Percentiles rank a stretch among this genome's conserved stretches.
Evolutionary conservation across 1,140 invertebrate species (phyloP).

Genomic region (Bombus superbus): DNA sequence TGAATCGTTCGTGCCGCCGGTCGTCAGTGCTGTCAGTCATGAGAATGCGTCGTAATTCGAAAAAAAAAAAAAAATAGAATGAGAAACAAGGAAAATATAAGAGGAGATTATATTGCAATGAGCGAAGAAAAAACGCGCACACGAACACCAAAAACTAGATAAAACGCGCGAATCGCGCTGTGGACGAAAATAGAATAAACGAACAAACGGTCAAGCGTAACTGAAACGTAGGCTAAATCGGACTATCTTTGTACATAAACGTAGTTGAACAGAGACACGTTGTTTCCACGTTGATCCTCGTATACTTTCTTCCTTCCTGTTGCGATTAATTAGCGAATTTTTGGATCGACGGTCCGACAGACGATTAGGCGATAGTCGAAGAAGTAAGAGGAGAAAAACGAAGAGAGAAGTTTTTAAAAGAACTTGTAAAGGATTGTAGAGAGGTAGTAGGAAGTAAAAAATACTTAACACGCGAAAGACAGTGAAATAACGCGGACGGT

Average conservation of each 20-base stretch:
- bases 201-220: slow-evolving; percentile 1
- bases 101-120: background rate
- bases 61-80: background rate
- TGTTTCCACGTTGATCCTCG: slow-evolving; percentile 39
- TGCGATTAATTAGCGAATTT: slow-evolving; percentile 4
- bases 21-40: slow-evolving; percentile 7
- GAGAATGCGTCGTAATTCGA: slow-evolving; percentile 5
- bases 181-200: background rate
- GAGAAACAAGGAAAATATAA: too few species aligned
- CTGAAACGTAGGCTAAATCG: slow-evolving; percentile 7
- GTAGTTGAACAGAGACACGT: slow-evolving; percentile 39
- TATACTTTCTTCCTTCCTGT: slow-evolving; percentile 40
- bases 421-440: background rate
- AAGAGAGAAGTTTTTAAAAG: background rate
- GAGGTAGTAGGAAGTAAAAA: background rate
- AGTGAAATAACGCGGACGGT: background rate
- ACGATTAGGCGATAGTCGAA: background rate
- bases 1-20: slow-evolving; percentile 12
- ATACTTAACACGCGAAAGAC: background rate
- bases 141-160: background rate
- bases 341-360: background rate
- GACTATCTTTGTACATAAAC: slow-evolving; percentile 36
- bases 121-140: slow-evolving; percentile 8
- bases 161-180: background rate
- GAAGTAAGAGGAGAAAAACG: background rate